Percentiles rank a stretch among this genome's conserved stretches.
phyloP scores from a whole-genome alignment of 2,888 invertebrate genomes.

The Catocala fraxini region DNA sequence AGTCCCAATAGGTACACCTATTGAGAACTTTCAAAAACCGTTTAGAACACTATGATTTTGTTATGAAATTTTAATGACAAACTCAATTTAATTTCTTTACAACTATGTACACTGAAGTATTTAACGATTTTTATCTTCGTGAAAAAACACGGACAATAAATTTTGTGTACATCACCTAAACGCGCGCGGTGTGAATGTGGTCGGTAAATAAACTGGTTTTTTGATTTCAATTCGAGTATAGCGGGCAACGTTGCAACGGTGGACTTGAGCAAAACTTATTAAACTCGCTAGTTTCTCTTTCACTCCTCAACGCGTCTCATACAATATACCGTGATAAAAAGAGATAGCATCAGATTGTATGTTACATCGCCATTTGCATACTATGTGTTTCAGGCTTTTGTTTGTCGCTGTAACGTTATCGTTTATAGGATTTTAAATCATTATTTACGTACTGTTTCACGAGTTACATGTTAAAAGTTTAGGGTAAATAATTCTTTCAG shows the following conservation, averaged over 20 bases:
- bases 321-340: slow-evolving; percentile 4
- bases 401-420: too few species aligned
- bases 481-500: too few species aligned
- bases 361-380: neutral
- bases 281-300: slow-evolving; percentile 23
- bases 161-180: slow-evolving; percentile 44
- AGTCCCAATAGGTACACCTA: slow-evolving; percentile 33
- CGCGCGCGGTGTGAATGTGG: slow-evolving; percentile 61
- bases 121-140: slow-evolving; percentile 50
- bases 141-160: slow-evolving; percentile 59
- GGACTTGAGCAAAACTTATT: slow-evolving; percentile 2
- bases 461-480: too few species aligned
- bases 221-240: slow-evolving; percentile 60
- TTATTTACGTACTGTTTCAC: too few species aligned
- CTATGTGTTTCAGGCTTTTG: neutral
- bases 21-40: slow-evolving; percentile 28
- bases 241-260: slow-evolving; percentile 41
- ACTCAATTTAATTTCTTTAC: slow-evolving; percentile 24
- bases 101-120: slow-evolving; percentile 41
- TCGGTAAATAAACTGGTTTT: slow-evolving; percentile 86
- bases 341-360: slow-evolving; percentile 21
- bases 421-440: too few species aligned
- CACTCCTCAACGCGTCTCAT: neutral
- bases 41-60: slow-evolving; percentile 17
- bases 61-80: slow-evolving; percentile 6